Percentiles rank a stretch among this genome's conserved stretches.
These are phyloP conservation scores for Aspidiotus rigidus DNA, from an alignment of 2,888 invertebrate species.

Conservation along the genomic window DNA sequence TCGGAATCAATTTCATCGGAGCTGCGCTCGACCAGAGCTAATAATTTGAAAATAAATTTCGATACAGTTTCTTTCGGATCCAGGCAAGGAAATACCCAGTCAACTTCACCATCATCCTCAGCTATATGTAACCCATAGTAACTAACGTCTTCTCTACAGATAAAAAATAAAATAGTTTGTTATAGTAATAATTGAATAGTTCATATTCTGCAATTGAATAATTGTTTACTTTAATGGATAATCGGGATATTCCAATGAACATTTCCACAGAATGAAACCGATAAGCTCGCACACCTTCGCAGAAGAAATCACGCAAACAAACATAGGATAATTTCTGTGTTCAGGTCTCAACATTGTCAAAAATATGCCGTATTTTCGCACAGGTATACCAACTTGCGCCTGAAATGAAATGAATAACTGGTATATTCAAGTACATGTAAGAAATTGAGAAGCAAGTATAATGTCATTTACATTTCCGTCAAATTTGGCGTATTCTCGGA, in stretches of 20 bases:
- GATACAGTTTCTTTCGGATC: constrained; percentile 80
- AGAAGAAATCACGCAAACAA: constrained; percentile 66
- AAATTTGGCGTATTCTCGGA: constrained; percentile 79
- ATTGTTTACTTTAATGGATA: constrained; percentile 43
- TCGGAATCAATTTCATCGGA: constrained; percentile 23
- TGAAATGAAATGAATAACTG: constrained; percentile 35
- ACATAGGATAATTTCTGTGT: constrained; percentile 73
- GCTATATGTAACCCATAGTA: constrained; percentile 85
- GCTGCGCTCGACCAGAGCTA: constrained; percentile 67
- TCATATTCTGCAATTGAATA: not conserved
- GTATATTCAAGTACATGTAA: constrained; percentile 16
- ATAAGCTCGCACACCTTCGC: constrained; percentile 85
- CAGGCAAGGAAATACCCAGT: constrained; percentile 83
- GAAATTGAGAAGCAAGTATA: not conserved
- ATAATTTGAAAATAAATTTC: constrained; percentile 82
- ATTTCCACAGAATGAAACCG: constrained; percentile 84
- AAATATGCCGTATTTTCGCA: constrained; percentile 79
- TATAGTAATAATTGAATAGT: not conserved
- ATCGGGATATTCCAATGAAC: constrained; percentile 45
- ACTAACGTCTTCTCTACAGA: constrained; percentile 50
- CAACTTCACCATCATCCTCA: constrained; percentile 93
- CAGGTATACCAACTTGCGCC: constrained; percentile 64
- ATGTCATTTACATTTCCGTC: constrained; percentile 60
- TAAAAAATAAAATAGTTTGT: not conserved
- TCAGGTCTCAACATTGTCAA: constrained; percentile 76